Conservation (phyloP, 2,113 vertebrate species). For the Hyaena hyaena region DNA sequence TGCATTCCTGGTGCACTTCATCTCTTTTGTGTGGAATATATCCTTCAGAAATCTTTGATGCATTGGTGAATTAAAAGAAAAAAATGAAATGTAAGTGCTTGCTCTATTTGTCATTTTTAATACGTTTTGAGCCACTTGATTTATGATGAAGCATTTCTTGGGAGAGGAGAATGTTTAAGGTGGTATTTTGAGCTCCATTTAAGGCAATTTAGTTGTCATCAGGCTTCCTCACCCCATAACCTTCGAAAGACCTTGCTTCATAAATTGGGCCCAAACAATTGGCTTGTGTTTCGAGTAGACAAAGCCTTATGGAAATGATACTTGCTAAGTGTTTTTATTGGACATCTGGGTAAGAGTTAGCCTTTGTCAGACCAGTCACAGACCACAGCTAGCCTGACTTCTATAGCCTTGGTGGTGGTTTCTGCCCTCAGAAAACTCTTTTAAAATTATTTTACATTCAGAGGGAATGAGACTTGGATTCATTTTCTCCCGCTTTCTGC, state of each 20-base stretch:
- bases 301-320: conserved; percentile 74
- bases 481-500: not conserved
- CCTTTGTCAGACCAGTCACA: conserved; percentile 71
- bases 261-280: conserved; percentile 80
- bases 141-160: conserved; percentile 79
- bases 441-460: conserved; percentile 51
- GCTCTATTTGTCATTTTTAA: conserved; percentile 82
- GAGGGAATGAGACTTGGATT: conserved; percentile 63
- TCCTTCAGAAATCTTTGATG: conserved; percentile 79
- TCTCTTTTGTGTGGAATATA: conserved; percentile 63
- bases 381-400: conserved; percentile 16
- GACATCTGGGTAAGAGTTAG: conserved; percentile 74
- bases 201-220: conserved; percentile 83
- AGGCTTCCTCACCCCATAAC: conserved; percentile 69
- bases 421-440: conserved; percentile 60
- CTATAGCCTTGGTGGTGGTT: conserved; percentile 39
- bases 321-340: conserved; percentile 68
- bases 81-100: conserved; percentile 81
- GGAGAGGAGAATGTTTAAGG: conserved; percentile 78
- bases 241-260: conserved; percentile 73
- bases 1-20: conserved; percentile 69
- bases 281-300: conserved; percentile 79
- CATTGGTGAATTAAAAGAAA: conserved; percentile 76
- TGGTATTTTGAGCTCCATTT: conserved; percentile 83
- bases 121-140: conserved; percentile 73